Evolutionary conservation across 2,113 vertebrate species (phyloP).

Genomic region (Melanotaenia duboulayi): DNA sequence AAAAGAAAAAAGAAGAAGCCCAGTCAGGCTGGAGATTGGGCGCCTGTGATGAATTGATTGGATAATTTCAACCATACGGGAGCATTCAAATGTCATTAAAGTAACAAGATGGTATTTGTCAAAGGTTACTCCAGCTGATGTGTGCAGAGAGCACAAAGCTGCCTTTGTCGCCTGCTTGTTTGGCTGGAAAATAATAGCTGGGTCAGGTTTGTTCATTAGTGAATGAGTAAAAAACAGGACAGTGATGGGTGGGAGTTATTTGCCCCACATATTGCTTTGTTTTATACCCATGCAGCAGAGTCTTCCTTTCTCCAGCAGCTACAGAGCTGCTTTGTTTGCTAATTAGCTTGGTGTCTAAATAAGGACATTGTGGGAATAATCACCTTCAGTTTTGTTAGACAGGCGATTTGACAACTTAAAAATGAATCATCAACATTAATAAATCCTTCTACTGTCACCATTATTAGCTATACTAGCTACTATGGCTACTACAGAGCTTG

Average conservation of each 20-base stretch:
- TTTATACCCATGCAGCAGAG: background rate
- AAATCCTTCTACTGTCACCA: too few relatives aligned
- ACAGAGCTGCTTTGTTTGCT: too few relatives aligned
- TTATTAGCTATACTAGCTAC: too few relatives aligned
- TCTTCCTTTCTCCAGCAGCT: background rate
- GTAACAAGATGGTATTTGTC: slow-evolving; percentile 63
- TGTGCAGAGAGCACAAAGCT: slow-evolving; percentile 46
- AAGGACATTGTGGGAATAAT: background rate
- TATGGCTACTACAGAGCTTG: too few relatives aligned
- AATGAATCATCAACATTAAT: too few relatives aligned
- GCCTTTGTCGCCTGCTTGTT: slow-evolving; percentile 59
- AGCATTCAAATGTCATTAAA: slow-evolving; percentile 75
- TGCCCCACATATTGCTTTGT: slow-evolving; percentile 4
- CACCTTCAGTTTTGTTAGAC: background rate
- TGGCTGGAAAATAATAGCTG: slow-evolving; percentile 20
- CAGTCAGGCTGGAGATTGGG: slow-evolving; percentile 22
- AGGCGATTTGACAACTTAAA: too few relatives aligned
- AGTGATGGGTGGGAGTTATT: background rate
- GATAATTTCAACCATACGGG: slow-evolving; percentile 80
- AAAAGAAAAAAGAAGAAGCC: slow-evolving; percentile 4
- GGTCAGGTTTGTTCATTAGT: slow-evolving; percentile 30
- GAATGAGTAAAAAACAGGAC: background rate
- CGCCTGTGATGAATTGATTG: slow-evolving; percentile 70
- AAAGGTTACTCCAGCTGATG: slow-evolving; percentile 46
- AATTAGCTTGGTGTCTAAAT: background rate